phyloP scores from a whole-genome alignment of 2,888 invertebrate species.

The Ctena decussata region DNA sequence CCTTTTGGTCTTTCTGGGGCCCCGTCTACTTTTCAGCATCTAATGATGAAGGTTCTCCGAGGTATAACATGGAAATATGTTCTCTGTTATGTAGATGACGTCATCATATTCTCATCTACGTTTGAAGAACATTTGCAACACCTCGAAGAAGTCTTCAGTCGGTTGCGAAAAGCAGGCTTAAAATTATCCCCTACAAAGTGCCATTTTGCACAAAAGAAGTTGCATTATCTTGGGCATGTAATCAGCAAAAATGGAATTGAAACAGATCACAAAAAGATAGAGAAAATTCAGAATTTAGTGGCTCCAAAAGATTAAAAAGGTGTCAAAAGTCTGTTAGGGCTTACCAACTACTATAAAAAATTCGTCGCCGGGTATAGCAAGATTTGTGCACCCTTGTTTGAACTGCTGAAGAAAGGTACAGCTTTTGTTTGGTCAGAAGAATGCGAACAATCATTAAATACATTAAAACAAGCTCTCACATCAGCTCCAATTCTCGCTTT shows the following conservation, averaged over 20 bases:
- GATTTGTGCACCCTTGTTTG: slow-evolving; percentile 46
- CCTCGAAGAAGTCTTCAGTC: slow-evolving; percentile 34
- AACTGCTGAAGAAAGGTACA: slow-evolving; percentile 26
- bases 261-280: slow-evolving; percentile 47
- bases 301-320: no score
- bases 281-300: no score
- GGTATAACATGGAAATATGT: slow-evolving; percentile 48
- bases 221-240: no score
- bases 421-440: slow-evolving; percentile 40
- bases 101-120: slow-evolving; percentile 31
- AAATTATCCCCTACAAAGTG: slow-evolving; percentile 41
- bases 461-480: slow-evolving; percentile 48
- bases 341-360: no score
- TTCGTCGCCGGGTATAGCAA: slow-evolving; percentile 47
- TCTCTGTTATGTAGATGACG: slow-evolving; percentile 50
- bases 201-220: slow-evolving; percentile 45
- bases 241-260: slow-evolving; percentile 52
- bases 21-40: slow-evolving; percentile 28
- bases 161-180: slow-evolving; percentile 26
- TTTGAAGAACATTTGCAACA: slow-evolving; percentile 40
- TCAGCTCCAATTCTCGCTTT: slow-evolving; percentile 63
- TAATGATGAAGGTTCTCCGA: slow-evolving; percentile 44
- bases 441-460: slow-evolving; percentile 56
- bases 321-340: no score
- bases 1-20: no score